Base-by-base conservation (phyloP, 2,113 vertebrate genomes). In the Brachionichthys hirsutus region DNA sequence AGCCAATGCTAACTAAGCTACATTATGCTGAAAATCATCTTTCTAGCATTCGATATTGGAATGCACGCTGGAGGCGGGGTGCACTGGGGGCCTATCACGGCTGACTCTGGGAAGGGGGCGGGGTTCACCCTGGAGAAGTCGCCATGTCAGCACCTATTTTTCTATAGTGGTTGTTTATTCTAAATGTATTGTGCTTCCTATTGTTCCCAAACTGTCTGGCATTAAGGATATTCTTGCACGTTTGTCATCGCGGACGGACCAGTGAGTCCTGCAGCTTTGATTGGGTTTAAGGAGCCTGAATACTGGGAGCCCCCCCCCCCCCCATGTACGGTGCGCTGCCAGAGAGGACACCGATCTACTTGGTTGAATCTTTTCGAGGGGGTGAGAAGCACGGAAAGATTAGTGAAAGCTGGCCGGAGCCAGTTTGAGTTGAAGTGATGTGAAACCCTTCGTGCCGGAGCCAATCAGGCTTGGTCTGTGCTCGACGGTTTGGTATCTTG, bases 401-500 rank as follows among this genome's bases (percentile, higher is more conserved):
- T 65, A 47, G 52, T 34, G 46, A 12, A 71, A 74, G 71, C 77
- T 67, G 72, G 63, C 65, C 12, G 40, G 24, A 78, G 58, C 67
- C 68, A 67, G 77, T 67, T 77, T 80, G 17, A 50, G 44, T 62
- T 79, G 40, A 68, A 61, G 63, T 54, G 52, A 77, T 62, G 76
- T 73, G 65, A 79, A 84, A 62, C 45, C 82, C 75, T 89, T 87
- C 87, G 76, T 87, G 60, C 20, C 43, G 6, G 13, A 20, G 67
- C 78, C 80, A 81, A 82, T 62, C 57, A 77, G 65, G 38, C 51
- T 67, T 66, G 76, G 55, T 81, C 60, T 53, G 36, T 22, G 57
- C 78, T 62, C 67, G 72, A 75, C 10, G 73, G 57, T 50, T 67
- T 62, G 36, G 36, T 38, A 38, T 3, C 36, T 38, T n/a, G n/a